Conservation (phyloP, 2,113 vertebrate species). For the Anhinga anhinga region DNA sequence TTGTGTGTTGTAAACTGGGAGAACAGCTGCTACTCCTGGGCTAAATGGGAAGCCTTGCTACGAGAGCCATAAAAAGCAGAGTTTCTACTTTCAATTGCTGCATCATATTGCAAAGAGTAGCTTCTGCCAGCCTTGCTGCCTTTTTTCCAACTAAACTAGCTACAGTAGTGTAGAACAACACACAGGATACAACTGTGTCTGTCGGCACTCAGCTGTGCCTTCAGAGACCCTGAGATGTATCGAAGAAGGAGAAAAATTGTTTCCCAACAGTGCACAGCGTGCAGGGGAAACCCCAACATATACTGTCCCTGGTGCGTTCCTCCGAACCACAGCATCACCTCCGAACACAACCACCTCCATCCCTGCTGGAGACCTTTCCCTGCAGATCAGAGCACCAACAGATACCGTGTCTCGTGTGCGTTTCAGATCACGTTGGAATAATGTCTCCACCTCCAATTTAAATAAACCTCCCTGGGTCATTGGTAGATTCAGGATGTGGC, state of each 20-base stretch:
- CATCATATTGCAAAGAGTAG: neutral
- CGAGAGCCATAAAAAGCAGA: neutral
- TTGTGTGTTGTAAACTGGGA: conserved; percentile 16
- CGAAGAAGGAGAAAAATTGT: neutral
- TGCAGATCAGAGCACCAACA: neutral
- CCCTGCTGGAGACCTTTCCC: neutral
- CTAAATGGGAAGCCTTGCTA: neutral
- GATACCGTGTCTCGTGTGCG: fast-evolving
- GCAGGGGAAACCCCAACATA: neutral
- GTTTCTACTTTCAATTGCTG: neutral
- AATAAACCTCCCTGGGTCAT: neutral
- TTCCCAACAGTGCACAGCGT: neutral
- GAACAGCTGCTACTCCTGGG: conserved; percentile 18
- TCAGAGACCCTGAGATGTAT: neutral
- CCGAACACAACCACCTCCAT: neutral
- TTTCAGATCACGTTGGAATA: neutral
- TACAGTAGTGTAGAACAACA: neutral
- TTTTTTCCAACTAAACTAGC: neutral
- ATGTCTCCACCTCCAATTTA: neutral
- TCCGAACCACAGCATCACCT: fast-evolving
- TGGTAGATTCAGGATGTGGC: neutral
- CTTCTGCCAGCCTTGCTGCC: neutral
- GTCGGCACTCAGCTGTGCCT: neutral
- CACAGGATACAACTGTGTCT: neutral
- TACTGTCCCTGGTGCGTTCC: too few relatives aligned